Conservation (phyloP, 2,888 invertebrate genomes). For the Drosophila greeni region DNA sequence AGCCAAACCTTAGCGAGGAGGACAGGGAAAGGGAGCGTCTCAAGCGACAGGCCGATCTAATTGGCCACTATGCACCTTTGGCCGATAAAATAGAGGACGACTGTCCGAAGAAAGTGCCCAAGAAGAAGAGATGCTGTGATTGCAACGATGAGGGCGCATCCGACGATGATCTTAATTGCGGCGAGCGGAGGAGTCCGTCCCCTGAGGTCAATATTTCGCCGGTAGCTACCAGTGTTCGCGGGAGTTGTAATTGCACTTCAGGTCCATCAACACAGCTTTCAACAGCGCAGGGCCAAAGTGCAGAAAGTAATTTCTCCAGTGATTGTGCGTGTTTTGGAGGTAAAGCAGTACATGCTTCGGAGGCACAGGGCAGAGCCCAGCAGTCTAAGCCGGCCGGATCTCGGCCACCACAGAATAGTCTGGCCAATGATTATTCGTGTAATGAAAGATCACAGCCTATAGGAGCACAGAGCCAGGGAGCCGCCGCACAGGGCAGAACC, state of each 20-base stretch:
- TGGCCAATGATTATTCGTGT: no score
- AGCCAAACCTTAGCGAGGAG: background rate
- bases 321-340: no score
- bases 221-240: background rate
- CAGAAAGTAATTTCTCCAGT: no score
- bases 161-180: background rate
- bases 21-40: background rate
- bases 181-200: background rate
- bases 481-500: no score
- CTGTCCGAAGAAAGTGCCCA: background rate
- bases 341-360: no score
- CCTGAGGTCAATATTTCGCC: background rate
- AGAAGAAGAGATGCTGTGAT: background rate
- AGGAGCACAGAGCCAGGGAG: no score
- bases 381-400: no score
- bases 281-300: no score
- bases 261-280: no score
- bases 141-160: background rate
- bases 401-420: no score
- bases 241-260: background rate
- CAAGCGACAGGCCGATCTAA: background rate
- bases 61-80: constrained; percentile 11
- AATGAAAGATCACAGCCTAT: no score
- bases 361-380: no score
- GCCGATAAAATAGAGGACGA: background rate